Base-by-base conservation (phyloP, 2,888 invertebrate species). In the Hartigia nigra region DNA sequence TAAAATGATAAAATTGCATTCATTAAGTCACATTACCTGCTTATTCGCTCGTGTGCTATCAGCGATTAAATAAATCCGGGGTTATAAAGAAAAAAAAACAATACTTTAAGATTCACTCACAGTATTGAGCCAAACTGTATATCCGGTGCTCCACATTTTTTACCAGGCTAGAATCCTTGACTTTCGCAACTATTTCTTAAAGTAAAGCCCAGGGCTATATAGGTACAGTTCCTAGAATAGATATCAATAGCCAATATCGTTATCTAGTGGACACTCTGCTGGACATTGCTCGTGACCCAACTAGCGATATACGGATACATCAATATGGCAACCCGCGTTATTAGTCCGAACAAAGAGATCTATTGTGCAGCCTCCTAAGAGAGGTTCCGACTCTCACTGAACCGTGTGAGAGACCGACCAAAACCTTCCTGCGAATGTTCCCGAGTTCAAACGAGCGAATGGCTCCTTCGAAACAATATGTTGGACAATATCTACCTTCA, bases 261-360 rank as follows among this genome's bases (percentile, higher is more conserved):
- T 55, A 55, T 55, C 55, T 55, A 55, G 55, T 55, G 55, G 55
- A 55, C 55, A 55, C 55, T 55, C 55, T 9, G 55, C 55, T 55
- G 55, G 55, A 55, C 55, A 55, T 55, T 55, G 55, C 55, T 55
- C 55, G 55, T 55, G 23, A 23, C 55, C 72, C 72, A 72, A 32
- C 72, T 72, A 72, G 5, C 76, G 83, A 85, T 84, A 82, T 78
- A 79, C 75, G 76, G 76, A 79, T 77, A 81, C 75, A 76, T 80
- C 81, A 84, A 82, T 86, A 69, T 55, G 78, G 32, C 72, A 31
- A 81, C 80, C 75, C 35, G 81, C 77, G 84, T 86, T 85, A 85
- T 85, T 85, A 85, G 86, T 76, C 81, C 80, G 82, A 79, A 85
- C 85, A 85, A 85, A 86, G 80, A 82, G 76, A 80, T 81, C 83